phyloP scores from a whole-genome alignment of 2,113 vertebrate species.

The Macaca mulatta region DNA sequence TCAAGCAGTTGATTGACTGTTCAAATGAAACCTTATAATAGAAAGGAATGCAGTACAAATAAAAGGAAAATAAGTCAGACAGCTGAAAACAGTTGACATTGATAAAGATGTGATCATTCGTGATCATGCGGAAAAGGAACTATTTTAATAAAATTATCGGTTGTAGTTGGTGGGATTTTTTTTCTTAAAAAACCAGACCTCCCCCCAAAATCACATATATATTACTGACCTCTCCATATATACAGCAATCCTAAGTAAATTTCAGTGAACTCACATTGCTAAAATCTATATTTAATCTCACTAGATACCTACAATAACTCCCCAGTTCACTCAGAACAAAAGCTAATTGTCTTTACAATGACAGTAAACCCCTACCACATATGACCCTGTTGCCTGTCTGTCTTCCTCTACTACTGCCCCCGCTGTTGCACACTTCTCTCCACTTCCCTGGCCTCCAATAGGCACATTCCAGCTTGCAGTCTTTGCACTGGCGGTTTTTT shows the following conservation, averaged over 20 bases:
- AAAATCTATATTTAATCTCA: conserved; percentile 16
- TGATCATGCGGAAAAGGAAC: background rate
- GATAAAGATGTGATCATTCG: background rate
- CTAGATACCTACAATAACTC: background rate
- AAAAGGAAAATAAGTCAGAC: background rate
- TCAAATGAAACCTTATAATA: background rate
- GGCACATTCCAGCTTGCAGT: background rate
- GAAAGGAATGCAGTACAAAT: background rate
- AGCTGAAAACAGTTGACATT: background rate
- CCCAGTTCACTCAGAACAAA: background rate
- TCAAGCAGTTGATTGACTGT: background rate
- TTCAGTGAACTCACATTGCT: background rate
- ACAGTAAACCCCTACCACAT: background rate
- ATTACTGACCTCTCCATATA: background rate
- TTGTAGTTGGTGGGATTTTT: background rate
- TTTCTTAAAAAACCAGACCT: background rate
- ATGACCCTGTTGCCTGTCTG: background rate
- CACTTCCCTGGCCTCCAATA: background rate
- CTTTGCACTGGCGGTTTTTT: background rate
- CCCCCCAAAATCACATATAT: background rate
- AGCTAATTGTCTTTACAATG: background rate
- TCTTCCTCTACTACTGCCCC: background rate
- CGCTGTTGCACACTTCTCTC: background rate
- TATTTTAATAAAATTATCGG: background rate
- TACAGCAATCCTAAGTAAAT: background rate